Evolutionary conservation across 1,140 invertebrate genomes (phyloP).

Genomic region (Drosophila takahashii): DNA sequence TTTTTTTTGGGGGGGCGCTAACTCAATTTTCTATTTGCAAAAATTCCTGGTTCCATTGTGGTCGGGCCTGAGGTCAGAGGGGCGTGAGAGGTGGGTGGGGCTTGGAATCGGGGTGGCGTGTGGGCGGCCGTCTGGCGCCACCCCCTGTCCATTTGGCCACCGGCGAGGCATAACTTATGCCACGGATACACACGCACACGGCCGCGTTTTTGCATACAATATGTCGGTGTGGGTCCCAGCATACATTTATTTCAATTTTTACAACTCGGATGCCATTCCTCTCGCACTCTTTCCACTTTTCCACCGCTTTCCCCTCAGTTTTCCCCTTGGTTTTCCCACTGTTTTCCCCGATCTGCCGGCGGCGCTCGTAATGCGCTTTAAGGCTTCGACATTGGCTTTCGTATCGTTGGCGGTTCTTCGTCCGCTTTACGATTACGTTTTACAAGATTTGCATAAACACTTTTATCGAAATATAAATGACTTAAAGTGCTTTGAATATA

Average conservation of each 20-base stretch:
- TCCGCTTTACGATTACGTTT: conserved; percentile 60
- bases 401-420: conserved; percentile 40
- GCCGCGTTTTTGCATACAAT: conserved; percentile 48
- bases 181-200: conserved; percentile 45
- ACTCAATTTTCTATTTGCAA: conserved; percentile 81
- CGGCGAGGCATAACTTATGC: conserved; percentile 67
- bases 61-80: conserved; percentile 40
- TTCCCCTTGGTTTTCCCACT: neutral
- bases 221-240: conserved; percentile 52
- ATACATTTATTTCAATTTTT: conserved; percentile 81
- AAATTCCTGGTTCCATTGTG: conserved; percentile 58
- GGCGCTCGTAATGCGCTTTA: conserved; percentile 52
- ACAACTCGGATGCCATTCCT: conserved; percentile 58
- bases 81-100: neutral
- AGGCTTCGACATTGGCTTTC: conserved; percentile 49
- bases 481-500: conserved; percentile 67
- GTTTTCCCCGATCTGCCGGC: conserved; percentile 4
- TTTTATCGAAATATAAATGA: conserved; percentile 81
- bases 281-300: neutral
- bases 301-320: neutral
- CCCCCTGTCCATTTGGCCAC: conserved; percentile 48
- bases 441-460: conserved; percentile 76
- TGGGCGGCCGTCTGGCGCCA: neutral
- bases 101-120: no score
- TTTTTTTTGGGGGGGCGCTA: conserved; percentile 37